A percentile compares a stretch with the other conserved stretches of the same genome.
phyloP scores from a whole-genome alignment of 2,888 invertebrate species.

The Tachystola acroxantha region DNA sequence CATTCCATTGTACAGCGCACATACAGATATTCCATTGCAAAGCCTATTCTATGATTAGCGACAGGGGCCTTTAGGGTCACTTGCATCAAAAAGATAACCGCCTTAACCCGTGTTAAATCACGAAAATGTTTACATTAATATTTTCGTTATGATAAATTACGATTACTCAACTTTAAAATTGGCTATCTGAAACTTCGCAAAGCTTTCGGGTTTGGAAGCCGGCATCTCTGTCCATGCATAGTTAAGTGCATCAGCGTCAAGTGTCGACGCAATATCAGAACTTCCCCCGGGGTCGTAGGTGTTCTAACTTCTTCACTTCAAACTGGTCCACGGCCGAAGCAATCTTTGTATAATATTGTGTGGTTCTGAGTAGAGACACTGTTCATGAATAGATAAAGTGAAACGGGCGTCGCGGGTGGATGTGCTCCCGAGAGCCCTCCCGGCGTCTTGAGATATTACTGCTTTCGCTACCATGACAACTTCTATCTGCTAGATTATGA shows the following conservation, averaged over 20 bases:
- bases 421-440: slow-evolving; percentile 32
- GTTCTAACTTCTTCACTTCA: slow-evolving; percentile 50
- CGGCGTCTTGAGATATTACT: slow-evolving; percentile 53
- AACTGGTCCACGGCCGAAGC: slow-evolving; percentile 1
- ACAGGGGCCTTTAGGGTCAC: no score
- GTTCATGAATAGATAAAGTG: slow-evolving; percentile 57
- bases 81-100: no score
- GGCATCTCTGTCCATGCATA: slow-evolving; percentile 70
- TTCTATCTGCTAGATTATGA: slow-evolving; percentile 22
- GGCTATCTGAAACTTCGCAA: slow-evolving; percentile 47
- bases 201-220: slow-evolving; percentile 51
- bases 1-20: no score
- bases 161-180: slow-evolving; percentile 51
- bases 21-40: no score
- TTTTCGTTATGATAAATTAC: no score
- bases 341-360: slow-evolving; percentile 15
- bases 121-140: no score
- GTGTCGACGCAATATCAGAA: slow-evolving; percentile 64
- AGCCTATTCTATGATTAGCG: no score
- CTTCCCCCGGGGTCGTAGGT: slow-evolving; percentile 39
- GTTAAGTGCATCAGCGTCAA: slow-evolving; percentile 67
- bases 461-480: slow-evolving; percentile 41
- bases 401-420: slow-evolving; percentile 36
- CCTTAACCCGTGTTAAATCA: no score
- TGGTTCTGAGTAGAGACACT: slow-evolving; percentile 23